These are phyloP conservation scores for Piliocolobus tephrosceles DNA, from an alignment of 2,113 vertebrate species.

Conservation along the genomic window DNA sequence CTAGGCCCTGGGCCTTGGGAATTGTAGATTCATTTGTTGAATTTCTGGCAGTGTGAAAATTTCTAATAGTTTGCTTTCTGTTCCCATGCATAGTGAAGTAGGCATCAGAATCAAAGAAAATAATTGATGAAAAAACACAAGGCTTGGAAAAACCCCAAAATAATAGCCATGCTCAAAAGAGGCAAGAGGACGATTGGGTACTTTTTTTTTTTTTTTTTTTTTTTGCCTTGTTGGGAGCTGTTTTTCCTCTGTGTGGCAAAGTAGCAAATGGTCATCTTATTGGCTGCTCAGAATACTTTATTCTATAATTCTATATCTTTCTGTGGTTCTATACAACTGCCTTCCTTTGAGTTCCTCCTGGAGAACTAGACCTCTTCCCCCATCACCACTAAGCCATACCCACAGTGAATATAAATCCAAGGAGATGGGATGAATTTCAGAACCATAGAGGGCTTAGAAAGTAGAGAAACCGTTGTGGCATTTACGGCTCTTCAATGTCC, in stretches of 20 bases:
- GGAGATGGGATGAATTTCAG: neutral
- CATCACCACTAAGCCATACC: too few relatives aligned
- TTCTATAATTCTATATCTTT: neutral
- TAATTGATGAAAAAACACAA: neutral
- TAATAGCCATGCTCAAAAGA: neutral
- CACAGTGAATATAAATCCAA: neutral
- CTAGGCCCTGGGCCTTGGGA: neutral
- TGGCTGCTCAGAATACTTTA: neutral
- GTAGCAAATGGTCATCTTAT: neutral
- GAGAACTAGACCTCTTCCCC: neutral
- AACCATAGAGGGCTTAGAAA: neutral
- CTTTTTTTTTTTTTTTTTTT: neutral
- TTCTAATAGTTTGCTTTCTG: neutral
- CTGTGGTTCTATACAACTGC: neutral
- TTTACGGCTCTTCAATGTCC: neutral
- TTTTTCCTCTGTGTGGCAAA: neutral
- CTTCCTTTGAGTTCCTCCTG: neutral
- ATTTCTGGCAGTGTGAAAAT: conserved; percentile 42
- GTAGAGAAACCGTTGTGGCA: neutral
- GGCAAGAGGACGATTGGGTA: too few relatives aligned
- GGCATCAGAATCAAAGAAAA: neutral
- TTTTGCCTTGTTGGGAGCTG: neutral
- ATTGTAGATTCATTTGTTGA: conserved; percentile 9
- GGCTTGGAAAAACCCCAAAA: neutral
- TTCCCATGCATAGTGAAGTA: neutral